These are phyloP conservation scores for Metellina segmentata DNA, from an alignment of 2,888 invertebrate genomes.

Conservation along the genomic window DNA sequence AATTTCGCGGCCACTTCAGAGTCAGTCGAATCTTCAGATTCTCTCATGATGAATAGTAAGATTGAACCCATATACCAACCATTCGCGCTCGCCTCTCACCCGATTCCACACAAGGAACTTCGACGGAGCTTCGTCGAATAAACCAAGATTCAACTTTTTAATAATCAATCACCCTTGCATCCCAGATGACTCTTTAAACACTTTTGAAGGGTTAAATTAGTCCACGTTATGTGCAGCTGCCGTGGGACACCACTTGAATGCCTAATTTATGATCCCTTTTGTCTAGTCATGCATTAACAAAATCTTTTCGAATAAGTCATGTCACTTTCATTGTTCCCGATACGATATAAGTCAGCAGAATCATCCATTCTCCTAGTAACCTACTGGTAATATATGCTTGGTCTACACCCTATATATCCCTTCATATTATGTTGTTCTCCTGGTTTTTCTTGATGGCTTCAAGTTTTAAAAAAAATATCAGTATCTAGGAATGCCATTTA, in stretches of 20 bases:
- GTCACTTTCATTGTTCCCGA: slow-evolving; percentile 15
- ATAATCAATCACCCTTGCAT: slow-evolving; percentile 34
- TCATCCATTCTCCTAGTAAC: slow-evolving; percentile 1
- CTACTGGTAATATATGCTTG: neutral
- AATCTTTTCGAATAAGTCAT: slow-evolving; percentile 47
- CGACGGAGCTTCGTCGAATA: neutral
- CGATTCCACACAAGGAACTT: neutral
- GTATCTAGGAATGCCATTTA: neutral
- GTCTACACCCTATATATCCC: neutral
- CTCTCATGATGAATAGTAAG: neutral
- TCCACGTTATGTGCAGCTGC: slow-evolving; percentile 37
- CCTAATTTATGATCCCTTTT: slow-evolving; percentile 54
- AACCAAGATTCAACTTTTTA: slow-evolving; percentile 26
- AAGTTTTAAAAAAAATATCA: neutral
- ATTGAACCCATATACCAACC: no score
- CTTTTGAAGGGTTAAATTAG: slow-evolving; percentile 55
- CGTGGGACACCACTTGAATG: slow-evolving; percentile 44
- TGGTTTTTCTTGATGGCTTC: neutral
- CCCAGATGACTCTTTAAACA: slow-evolving; percentile 47
- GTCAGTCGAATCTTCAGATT: neutral
- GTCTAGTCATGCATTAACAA: slow-evolving; percentile 42
- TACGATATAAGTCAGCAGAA: slow-evolving; percentile 12
- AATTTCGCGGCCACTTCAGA: neutral
- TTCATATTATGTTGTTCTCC: neutral
- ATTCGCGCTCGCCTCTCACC: no score